Evolutionary conservation across 1,140 invertebrate species (phyloP).

Genomic region (Ceratoteleas bidentatus): DNA sequence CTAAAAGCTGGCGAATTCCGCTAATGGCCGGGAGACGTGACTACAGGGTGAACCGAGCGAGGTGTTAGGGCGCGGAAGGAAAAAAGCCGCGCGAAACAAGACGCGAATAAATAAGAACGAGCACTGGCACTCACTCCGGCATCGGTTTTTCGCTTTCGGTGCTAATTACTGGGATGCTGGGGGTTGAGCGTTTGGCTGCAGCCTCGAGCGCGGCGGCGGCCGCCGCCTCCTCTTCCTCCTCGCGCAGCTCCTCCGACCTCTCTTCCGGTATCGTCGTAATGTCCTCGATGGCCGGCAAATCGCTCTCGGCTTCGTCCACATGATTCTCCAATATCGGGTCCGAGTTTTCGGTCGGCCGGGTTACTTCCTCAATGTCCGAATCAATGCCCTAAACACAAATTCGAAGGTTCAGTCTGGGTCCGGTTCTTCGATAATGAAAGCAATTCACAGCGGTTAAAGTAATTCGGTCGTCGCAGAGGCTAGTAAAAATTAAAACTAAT

Average conservation of each 20-base stretch:
- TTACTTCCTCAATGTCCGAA: constrained; percentile 92
- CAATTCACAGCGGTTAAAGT: too few relatives aligned
- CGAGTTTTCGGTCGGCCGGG: constrained; percentile 78
- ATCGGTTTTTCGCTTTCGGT: constrained; percentile 73
- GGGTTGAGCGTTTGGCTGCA: constrained; percentile 56
- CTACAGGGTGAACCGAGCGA: constrained; percentile 11
- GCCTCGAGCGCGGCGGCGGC: constrained; percentile 61
- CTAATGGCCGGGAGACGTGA: constrained; percentile 14
- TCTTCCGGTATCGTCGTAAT: constrained; percentile 79
- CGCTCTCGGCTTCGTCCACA: constrained; percentile 74
- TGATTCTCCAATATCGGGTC: constrained; percentile 75
- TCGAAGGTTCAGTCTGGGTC: too few relatives aligned
- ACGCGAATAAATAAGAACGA: constrained; percentile 7
- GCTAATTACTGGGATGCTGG: constrained; percentile 71
- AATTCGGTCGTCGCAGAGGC: too few relatives aligned
- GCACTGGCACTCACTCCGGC: constrained; percentile 67
- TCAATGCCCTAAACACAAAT: constrained; percentile 85
- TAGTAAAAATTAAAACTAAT: too few relatives aligned
- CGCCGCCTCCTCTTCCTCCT: constrained; percentile 75
- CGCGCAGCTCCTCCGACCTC: constrained; percentile 77
- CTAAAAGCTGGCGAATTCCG: constrained; percentile 23
- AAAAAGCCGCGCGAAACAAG: not conserved
- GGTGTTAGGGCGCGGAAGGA: constrained; percentile 6
- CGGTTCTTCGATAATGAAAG: too few relatives aligned
- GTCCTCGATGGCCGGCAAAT: constrained; percentile 75